A percentile compares a stretch with the other conserved stretches of the same genome.
Evolutionary conservation across 2,888 invertebrate species (phyloP).

Genomic region (Zaprionus lineosus): DNA sequence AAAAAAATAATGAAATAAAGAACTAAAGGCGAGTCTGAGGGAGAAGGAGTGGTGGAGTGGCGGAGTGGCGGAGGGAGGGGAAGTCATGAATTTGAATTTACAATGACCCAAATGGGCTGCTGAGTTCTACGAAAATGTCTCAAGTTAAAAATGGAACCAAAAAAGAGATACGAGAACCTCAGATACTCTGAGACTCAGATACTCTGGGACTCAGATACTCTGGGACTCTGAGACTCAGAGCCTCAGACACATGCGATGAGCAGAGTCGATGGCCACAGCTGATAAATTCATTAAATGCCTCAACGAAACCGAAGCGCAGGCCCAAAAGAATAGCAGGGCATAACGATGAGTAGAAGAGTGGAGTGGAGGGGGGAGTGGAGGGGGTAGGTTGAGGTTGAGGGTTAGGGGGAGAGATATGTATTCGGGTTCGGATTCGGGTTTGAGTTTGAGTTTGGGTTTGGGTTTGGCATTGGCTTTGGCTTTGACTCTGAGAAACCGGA

Average conservation of each 20-base stretch:
- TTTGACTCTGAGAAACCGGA: slow-evolving; percentile 24
- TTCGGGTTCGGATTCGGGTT: slow-evolving; percentile 2
- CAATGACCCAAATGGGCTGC: slow-evolving; percentile 35
- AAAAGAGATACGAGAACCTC: slow-evolving; percentile 19
- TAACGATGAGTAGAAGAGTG: slow-evolving; percentile 14
- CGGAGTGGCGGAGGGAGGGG: neutral
- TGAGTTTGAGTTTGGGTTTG: slow-evolving; percentile 6
- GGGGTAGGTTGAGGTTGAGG: slow-evolving; percentile 10
- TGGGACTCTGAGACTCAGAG: no score
- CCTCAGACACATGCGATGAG: slow-evolving; percentile 4
- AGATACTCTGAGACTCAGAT: no score
- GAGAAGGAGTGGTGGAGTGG: neutral
- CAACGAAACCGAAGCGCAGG: slow-evolving; percentile 25
- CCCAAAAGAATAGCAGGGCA: slow-evolving; percentile 5
- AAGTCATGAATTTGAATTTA: slow-evolving; percentile 41
- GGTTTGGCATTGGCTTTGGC: no score
- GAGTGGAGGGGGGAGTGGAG: slow-evolving; percentile 13
- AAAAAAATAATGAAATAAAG: no score
- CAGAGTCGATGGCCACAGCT: slow-evolving; percentile 64
- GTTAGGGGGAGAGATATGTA: no score
- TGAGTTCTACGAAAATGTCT: slow-evolving; percentile 47
- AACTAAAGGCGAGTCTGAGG: neutral
- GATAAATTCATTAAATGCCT: slow-evolving; percentile 73
- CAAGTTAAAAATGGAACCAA: slow-evolving; percentile 9
- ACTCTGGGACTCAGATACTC: no score